Percentiles rank a stretch among this genome's conserved stretches.
phyloP scores from a whole-genome alignment of 1,140 invertebrate species.

The Choristoneura fumiferana region DNA sequence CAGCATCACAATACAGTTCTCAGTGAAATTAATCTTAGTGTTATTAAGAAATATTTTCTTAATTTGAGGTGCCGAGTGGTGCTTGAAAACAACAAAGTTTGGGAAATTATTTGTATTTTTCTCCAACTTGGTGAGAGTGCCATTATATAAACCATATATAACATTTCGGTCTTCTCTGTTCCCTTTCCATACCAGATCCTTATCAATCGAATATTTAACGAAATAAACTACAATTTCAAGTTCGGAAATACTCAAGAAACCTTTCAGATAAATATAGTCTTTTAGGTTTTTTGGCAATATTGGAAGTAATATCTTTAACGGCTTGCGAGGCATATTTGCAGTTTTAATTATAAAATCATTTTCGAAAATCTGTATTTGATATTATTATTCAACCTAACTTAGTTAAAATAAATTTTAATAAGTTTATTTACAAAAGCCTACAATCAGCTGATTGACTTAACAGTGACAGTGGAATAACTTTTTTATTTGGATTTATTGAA shows the following conservation, averaged over 20 bases:
- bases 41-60: constrained; percentile 37
- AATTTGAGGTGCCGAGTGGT: constrained; percentile 28
- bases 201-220: constrained; percentile 37
- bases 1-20: constrained; percentile 45
- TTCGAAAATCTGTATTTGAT: too few relatives aligned
- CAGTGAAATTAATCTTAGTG: constrained; percentile 26
- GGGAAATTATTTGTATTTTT: constrained; percentile 27
- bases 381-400: too few relatives aligned
- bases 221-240: constrained; percentile 42
- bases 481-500: too few relatives aligned
- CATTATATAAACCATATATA: constrained; percentile 39
- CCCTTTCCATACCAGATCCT: constrained; percentile 22
- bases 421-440: too few relatives aligned
- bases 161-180: constrained; percentile 25
- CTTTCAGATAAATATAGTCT: constrained; percentile 41
- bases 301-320: constrained; percentile 47
- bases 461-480: too few relatives aligned
- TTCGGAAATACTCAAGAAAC: constrained; percentile 33
- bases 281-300: constrained; percentile 27
- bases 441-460: too few relatives aligned
- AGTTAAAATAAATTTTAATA: too few relatives aligned
- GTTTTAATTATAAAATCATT: too few relatives aligned
- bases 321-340: too few relatives aligned
- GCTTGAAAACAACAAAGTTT: constrained; percentile 27
- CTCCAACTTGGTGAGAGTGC: constrained; percentile 21